Evolutionary conservation across 2,797 vertebrate species (phyloP), one percentile per base, ranked within the genome.

Genomic region (Megalops cyprinoides): DNA sequence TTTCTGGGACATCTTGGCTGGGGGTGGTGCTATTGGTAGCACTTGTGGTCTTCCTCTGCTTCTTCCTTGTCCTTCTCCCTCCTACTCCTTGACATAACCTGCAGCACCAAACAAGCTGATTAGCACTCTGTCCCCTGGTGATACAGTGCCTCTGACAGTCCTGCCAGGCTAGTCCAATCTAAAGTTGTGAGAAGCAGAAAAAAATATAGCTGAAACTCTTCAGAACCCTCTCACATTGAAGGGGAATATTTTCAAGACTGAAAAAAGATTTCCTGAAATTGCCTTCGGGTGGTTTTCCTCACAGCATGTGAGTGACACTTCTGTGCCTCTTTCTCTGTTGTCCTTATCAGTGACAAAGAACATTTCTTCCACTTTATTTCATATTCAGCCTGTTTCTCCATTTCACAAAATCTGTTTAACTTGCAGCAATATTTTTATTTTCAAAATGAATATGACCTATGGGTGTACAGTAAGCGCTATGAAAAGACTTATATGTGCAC

Each of bases 21-120:
- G 73, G 48, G 46, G 73, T 48, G 48, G 73, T 48, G 25, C n/a
- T 74, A n/a, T 12, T 49, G 28, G 44, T n/a, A 20, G 15, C 42
- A n/a, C n/a, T 46, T 44, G 37, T 73, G 44, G 42, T 1, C 18
- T 48, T 73, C 42, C 10, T 39, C n/a, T 4, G 23, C n/a, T 23
- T 46, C n/a, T 12, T 34, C 23, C 1, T 34, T 1, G 3, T 20
- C 44, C 10, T 4, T 31, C 34, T 39, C 20, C 20, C 2, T 3
- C 28, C 28, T 4, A 20, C 74, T 76, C 74, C 48, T 55, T 76
- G 25, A 39, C 28, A 76, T 71, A 42, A n/a, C 67, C 14, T n/a
- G 14, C 14, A 8, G 44, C 48, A 37, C 34, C 51, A 76, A 76
- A 76, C 51, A 7, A 76, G 31, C 74, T 55, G 74, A 76, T 76